Evolutionary conservation across 1,140 invertebrate genomes (phyloP), one percentile per base, ranked within the genome.

Genomic region (Stegodyphus dumicola): DNA sequence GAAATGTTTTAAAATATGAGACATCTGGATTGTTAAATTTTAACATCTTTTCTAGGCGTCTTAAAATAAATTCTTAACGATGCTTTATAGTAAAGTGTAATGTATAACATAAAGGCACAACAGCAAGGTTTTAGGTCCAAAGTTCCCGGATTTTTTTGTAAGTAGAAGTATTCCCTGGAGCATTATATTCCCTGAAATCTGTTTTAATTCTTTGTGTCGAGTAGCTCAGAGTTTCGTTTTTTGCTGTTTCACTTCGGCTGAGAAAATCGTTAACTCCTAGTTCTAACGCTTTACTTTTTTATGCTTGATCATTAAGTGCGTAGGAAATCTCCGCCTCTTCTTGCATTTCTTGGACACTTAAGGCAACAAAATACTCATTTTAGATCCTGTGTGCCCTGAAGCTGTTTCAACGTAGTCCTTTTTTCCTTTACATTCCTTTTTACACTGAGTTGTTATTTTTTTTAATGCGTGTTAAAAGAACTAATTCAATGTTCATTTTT

Each of bases 131-230:
- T 33, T 33, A 33, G 33, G 1, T 33, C 33, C 33, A 33, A 33
- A 33, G 33, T 33, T 33, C 33, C 3, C 33, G 33, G 33, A 33
- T 33, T 33, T 33, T 33, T 33, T 33, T 33, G 33, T 33, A 3
- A 1, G 33, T 33, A 33, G 33, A 33, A 33, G 33, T 33, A 33
- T 33, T 33, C 33, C 33, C 33, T 89, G 7, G 67, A 85, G 17
- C 78, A 87, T 77, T 92, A 90, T 87, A 88, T 89, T 5, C 87
- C 87, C 54, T 64, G 11, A 13, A 64, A 64, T 33, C n/a, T 64
- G 11, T 64, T 67, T 18, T 15, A 18, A 18, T 67, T 67, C 15
- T 9, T n/a, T n/a, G 66, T 53, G 49, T 73, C 52, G 15, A 73
- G 52, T 11, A 18, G n/a, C 48, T 73, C 17, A n/a, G 9, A 52